phyloP scores from a whole-genome alignment of 2,113 vertebrate species.

The Parotia lawesii region DNA sequence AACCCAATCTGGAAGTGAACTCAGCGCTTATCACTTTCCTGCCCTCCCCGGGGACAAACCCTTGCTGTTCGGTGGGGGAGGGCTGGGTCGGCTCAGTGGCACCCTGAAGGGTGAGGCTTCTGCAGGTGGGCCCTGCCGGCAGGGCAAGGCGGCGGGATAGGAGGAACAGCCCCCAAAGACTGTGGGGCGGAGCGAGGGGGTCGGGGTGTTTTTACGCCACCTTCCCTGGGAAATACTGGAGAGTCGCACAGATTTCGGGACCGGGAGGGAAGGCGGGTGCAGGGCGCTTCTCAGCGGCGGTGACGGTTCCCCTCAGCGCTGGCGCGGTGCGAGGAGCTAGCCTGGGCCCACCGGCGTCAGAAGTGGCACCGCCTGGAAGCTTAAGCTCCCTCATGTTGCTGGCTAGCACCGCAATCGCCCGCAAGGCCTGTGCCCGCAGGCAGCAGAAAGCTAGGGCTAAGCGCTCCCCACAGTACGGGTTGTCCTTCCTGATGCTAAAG shows the following conservation, averaged over 20 bases:
- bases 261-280: background rate
- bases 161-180: background rate
- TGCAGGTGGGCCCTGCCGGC: background rate
- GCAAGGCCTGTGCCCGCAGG: background rate
- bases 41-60: background rate
- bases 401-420: background rate
- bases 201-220: background rate
- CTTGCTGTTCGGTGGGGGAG: background rate
- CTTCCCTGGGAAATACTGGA: background rate
- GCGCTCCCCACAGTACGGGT: background rate
- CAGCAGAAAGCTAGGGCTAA: background rate
- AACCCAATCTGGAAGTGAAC: background rate
- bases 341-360: background rate
- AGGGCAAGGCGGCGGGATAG: background rate
- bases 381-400: background rate
- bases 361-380: background rate
- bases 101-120: background rate
- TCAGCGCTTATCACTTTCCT: rapidly evolving
- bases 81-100: too few relatives aligned
- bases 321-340: background rate
- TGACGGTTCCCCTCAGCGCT: background rate
- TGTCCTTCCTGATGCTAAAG: background rate
- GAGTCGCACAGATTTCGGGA: background rate
- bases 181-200: background rate
- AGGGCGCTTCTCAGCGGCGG: background rate